These are phyloP conservation scores for Micrasema minimum DNA, from an alignment of 1,140 invertebrate species.

Conservation along the genomic window DNA sequence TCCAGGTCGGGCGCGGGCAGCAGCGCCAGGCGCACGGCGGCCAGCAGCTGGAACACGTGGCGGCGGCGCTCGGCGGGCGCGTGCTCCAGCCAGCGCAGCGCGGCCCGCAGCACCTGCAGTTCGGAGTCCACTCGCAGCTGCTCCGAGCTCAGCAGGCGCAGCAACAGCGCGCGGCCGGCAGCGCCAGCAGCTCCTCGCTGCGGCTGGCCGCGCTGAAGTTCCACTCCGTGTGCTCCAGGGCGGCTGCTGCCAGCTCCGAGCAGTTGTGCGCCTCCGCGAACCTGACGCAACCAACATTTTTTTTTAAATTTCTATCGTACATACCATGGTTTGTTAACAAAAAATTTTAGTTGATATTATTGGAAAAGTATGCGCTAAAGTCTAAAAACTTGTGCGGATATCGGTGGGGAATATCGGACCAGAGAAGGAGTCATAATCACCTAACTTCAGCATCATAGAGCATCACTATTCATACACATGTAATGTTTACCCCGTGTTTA, in stretches of 20 bases:
- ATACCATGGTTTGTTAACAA: too few species aligned
- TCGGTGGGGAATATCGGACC: too few species aligned
- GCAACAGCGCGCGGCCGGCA: conserved; percentile 83
- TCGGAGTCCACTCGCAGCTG: conserved; percentile 91
- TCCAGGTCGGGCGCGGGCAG: conserved; percentile 86
- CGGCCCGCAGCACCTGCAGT: conserved; percentile 89
- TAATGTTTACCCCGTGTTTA: too few species aligned
- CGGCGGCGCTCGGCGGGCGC: conserved; percentile 82
- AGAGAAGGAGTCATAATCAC: too few species aligned
- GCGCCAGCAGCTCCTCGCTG: conserved; percentile 91
- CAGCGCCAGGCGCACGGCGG: conserved; percentile 85
- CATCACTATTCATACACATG: too few species aligned
- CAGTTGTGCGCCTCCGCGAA: conserved; percentile 95
- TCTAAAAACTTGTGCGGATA: too few species aligned
- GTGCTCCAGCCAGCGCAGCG: conserved; percentile 90
- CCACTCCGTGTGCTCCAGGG: conserved; percentile 85
- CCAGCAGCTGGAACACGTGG: conserved; percentile 89
- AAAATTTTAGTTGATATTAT: too few species aligned
- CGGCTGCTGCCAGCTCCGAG: conserved; percentile 80
- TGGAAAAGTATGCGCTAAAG: too few species aligned
- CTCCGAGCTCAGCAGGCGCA: conserved; percentile 86
- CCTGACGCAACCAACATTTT: conserved; percentile 67
- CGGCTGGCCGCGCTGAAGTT: conserved; percentile 85
- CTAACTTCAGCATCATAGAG: too few species aligned
- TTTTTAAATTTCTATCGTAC: too few species aligned